Base-by-base conservation (phyloP, 2,113 vertebrate genomes). In the Rallus limicola region DNA sequence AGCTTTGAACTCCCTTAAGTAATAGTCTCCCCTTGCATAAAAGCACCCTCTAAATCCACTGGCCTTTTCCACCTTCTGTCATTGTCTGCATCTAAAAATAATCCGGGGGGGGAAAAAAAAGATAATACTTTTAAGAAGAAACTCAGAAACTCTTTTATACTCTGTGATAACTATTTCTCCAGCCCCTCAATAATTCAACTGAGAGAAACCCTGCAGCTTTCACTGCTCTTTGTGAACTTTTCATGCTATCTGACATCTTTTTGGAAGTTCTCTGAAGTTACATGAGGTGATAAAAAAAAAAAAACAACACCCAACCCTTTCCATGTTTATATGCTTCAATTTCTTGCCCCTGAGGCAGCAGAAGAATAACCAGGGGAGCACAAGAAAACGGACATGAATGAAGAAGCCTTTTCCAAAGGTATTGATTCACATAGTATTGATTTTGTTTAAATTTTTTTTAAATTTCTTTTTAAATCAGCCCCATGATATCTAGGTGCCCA, bases 1-100 rank as follows among this genome's bases (percentile, higher is more conserved):
- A 93, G 89, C 90, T 95, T 91, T 94, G 96, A 96, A 95, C 77
- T 86, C 89, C 9, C 42, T n/a, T 63, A 93, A 96, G 91, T 88
- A 92, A 94, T 88, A 90, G 91, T 40, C 68, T 93, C 92, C 65
- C 63, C 94, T 75, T 83, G 77, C 85, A 67, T 91, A 88, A 94
- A 92, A 80, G 82, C 82, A 84, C 79, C 74, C 70, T 84, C 48
- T 90, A 95, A 95, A 92, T 79, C 93, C 95, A 87, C 67, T 52
- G 53, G 82, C 76, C 85, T 80, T 80, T 92, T 72, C 94, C 86
- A 72, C 94, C 89, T 95, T 64, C 90, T 93, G 70, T 77, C 94
- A 87, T 59, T 33, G 36, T 40, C 76, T 36, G 31, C 38, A 4
- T 34, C 81, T 34, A 65, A 92, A 92, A 95, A 81, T 75, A 80